A percentile compares a stretch with the other conserved stretches of the same genome.
phyloP scores from a whole-genome alignment of 2,113 vertebrate species.

The Bambusicola thoracicus region DNA sequence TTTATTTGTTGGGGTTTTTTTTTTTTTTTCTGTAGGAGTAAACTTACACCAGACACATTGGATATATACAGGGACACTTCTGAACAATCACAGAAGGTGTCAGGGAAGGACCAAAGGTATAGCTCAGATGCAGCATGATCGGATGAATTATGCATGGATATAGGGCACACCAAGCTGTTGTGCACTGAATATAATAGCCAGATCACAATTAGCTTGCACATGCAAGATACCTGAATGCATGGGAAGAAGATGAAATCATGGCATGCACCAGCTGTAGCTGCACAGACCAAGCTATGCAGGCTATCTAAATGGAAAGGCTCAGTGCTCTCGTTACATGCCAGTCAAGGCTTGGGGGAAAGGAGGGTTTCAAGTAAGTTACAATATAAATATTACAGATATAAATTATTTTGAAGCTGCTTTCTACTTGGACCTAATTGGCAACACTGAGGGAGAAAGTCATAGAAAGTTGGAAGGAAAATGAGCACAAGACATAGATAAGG shows the following conservation, averaged over 20 bases:
- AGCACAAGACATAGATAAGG: background rate
- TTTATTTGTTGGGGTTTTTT: no score
- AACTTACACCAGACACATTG: background rate
- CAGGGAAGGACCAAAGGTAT: background rate
- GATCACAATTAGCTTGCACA: background rate
- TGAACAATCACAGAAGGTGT: background rate
- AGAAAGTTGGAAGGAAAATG: background rate
- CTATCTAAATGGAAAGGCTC: background rate
- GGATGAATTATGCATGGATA: background rate
- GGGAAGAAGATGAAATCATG: background rate
- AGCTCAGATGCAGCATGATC: background rate
- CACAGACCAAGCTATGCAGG: background rate
- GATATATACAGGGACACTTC: background rate
- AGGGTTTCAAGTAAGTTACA: background rate
- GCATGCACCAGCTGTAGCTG: background rate
- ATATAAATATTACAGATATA: rapidly evolving
- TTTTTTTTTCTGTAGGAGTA: background rate
- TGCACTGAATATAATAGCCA: background rate
- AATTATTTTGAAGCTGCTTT: background rate
- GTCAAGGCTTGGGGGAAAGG: background rate
- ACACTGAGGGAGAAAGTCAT: background rate
- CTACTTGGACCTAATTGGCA: background rate
- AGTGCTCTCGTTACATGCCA: background rate
- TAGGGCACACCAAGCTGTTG: background rate
- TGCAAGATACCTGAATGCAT: background rate